phyloP scores from a whole-genome alignment of 2,888 invertebrate genomes.

The Crematogaster levior region DNA sequence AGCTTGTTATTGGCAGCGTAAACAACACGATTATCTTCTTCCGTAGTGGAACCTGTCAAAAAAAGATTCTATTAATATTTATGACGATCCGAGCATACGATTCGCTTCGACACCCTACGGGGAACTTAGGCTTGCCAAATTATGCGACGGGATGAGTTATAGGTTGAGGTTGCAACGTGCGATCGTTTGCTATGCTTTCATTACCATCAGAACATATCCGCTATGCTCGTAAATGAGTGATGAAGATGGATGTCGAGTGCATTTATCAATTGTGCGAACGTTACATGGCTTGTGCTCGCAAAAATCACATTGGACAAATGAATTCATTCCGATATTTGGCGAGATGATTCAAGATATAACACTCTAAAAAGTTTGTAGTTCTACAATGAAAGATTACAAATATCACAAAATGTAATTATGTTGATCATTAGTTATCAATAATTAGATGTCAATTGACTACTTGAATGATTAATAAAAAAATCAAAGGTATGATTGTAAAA shows the following conservation, averaged over 20 bases:
- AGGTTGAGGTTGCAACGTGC: constrained; percentile 38
- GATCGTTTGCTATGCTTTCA: constrained; percentile 44
- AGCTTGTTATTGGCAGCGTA: constrained; percentile 72
- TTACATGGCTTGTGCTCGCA: constrained; percentile 3
- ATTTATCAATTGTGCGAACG: constrained; percentile 38
- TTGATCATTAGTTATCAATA: background rate
- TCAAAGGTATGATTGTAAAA: background rate
- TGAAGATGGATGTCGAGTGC: constrained; percentile 42
- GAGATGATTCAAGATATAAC: background rate
- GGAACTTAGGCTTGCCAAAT: constrained; percentile 59
- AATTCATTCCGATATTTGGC: background rate
- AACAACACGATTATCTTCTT: constrained; percentile 72
- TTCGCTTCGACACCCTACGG: constrained; percentile 34
- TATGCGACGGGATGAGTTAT: constrained; percentile 52
- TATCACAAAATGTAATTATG: background rate
- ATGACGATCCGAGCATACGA: constrained; percentile 34
- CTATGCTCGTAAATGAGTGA: constrained; percentile 47
- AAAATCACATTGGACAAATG: constrained; percentile 28
- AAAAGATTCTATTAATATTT: constrained; percentile 68
- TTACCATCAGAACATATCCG: constrained; percentile 39
- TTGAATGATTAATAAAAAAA: background rate
- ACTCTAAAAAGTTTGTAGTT: background rate
- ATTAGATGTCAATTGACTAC: constrained; percentile 6
- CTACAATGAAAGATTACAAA: background rate
- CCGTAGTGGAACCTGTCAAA: constrained; percentile 56